phyloP scores from a whole-genome alignment of 2,113 vertebrate genomes.

The Megaceryle torquata region DNA sequence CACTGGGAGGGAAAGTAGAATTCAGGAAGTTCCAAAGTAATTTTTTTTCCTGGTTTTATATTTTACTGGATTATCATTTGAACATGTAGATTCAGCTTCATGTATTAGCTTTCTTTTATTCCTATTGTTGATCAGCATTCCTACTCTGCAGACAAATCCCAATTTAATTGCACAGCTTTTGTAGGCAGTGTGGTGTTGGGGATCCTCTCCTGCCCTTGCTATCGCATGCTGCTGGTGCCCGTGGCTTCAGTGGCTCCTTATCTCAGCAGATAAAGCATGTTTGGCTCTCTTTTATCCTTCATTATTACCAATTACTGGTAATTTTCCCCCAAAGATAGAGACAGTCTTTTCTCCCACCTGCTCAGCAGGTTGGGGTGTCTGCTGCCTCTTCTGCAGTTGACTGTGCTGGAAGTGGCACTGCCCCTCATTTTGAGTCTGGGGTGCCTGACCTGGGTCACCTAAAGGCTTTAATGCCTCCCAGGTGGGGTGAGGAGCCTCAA shows the following conservation, averaged over 20 bases:
- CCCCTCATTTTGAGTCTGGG: fast-evolving
- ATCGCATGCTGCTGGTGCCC: fast-evolving
- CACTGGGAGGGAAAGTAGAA: no score
- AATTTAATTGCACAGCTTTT: not conserved
- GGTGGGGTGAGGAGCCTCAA: not conserved
- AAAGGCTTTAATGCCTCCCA: not conserved
- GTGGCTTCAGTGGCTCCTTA: not conserved
- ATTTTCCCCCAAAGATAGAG: no score
- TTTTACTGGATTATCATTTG: not conserved
- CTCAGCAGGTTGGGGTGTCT: fast-evolving
- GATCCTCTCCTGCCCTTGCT: not conserved
- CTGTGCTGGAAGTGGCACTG: not conserved
- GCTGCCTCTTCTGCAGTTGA: fast-evolving
- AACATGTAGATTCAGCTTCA: not conserved
- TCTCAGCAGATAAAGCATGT: not conserved
- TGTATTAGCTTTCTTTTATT: not conserved
- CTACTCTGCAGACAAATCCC: not conserved
- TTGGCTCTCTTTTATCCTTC: not conserved
- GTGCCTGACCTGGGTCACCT: not conserved
- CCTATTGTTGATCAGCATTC: not conserved
- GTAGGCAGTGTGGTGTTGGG: not conserved
- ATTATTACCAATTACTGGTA: not conserved
- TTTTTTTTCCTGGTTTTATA: not conserved
- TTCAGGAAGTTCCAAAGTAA: not conserved
- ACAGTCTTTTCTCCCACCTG: not conserved